These are phyloP conservation scores for Phylloscopus collybita DNA, from an alignment of 2,797 vertebrate genomes.

Conservation along the genomic window DNA sequence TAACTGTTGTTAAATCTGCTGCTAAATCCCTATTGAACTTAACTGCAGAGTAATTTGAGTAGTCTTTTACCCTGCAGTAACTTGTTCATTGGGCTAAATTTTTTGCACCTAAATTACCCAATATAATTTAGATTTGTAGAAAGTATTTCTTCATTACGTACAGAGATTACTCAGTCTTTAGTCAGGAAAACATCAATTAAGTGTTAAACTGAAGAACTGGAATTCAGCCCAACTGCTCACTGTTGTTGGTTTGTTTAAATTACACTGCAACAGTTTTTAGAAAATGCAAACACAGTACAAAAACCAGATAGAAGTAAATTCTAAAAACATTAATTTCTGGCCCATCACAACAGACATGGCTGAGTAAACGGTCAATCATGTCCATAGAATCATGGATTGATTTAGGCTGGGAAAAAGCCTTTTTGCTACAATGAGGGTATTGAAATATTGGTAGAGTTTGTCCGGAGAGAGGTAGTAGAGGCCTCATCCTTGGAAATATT, in stretches of 20 bases:
- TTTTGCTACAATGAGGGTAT: neutral
- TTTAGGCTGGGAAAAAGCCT: neutral
- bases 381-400: neutral
- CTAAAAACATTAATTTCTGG: neutral
- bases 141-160: neutral
- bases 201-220: slow-evolving; percentile 3
- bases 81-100: slow-evolving; percentile 9
- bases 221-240: neutral
- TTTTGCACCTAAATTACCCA: neutral
- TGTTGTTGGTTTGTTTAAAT: neutral
- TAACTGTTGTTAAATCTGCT: neutral
- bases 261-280: neutral
- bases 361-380: neutral
- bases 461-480: too few relatives aligned
- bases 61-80: slow-evolving; percentile 16
- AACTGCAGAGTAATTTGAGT: slow-evolving; percentile 7
- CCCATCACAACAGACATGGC: neutral
- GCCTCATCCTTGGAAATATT: neutral
- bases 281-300: neutral
- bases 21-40: slow-evolving; percentile 8
- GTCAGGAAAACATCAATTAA: slow-evolving; percentile 22
- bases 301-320: neutral
- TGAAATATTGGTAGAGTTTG: neutral
- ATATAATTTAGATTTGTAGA: neutral
- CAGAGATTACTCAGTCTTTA: neutral